Evolutionary conservation across 2,113 vertebrate species (phyloP).

Genomic region (Struthidea cinerea): DNA sequence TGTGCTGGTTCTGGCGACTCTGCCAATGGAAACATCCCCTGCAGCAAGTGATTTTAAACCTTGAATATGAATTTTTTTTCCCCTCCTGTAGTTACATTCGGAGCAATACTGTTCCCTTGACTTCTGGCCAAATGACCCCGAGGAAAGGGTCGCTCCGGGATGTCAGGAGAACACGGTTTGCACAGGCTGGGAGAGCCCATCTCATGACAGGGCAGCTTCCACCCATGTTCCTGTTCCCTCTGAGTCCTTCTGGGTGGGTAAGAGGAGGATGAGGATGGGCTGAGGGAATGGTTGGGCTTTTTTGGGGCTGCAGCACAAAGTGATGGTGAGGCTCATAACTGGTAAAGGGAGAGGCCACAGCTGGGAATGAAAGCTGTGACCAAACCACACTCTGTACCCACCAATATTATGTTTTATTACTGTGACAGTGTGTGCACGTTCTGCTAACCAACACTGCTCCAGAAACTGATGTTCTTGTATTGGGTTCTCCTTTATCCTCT

Average conservation of each 20-base stretch:
- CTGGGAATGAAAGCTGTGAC: background rate
- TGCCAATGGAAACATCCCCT: conserved; percentile 51
- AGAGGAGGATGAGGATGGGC: background rate
- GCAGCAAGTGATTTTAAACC: conserved; percentile 40
- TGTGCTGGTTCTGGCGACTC: background rate
- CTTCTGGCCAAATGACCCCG: background rate
- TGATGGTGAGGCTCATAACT: background rate
- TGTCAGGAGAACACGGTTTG: background rate
- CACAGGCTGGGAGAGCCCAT: background rate
- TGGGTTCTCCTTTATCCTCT: background rate
- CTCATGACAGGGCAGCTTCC: background rate
- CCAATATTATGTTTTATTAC: background rate
- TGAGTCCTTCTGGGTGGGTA: background rate
- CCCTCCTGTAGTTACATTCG: background rate
- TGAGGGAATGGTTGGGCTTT: background rate
- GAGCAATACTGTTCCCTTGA: background rate
- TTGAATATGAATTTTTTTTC: background rate
- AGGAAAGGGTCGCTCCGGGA: background rate
- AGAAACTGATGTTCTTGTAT: background rate
- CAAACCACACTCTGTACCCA: background rate
- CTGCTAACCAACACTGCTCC: background rate
- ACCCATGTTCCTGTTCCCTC: background rate
- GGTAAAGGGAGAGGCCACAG: background rate
- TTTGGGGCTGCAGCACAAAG: background rate
- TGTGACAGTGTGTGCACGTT: background rate